Conservation (phyloP, 2,113 vertebrate species). For the Catharus minimus region DNA sequence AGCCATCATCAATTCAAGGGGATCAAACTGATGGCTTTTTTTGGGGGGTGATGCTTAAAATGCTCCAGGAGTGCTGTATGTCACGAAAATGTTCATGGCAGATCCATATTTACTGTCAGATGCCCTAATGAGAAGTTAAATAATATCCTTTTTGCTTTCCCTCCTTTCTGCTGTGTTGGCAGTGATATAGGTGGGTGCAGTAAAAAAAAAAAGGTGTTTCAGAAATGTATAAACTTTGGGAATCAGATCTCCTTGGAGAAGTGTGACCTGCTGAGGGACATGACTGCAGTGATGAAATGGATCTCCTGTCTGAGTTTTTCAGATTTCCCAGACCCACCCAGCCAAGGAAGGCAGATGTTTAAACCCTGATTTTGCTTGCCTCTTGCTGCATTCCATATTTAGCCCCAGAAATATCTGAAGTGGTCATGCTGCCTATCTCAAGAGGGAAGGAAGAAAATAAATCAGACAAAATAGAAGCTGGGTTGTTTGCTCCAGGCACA, state of each 20-base stretch:
- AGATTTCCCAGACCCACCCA: neutral
- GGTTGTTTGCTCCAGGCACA: neutral
- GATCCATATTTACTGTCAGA: neutral
- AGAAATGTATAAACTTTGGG: neutral
- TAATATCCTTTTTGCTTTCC: neutral
- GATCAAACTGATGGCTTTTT: constrained; percentile 11
- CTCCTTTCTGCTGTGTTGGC: neutral
- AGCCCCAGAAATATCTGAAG: constrained; percentile 18
- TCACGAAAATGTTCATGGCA: neutral
- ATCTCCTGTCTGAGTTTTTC: neutral
- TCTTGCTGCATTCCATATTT: neutral
- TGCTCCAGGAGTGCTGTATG: neutral
- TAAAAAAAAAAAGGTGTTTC: neutral
- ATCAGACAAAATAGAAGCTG: constrained; percentile 20
- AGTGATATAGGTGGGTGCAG: neutral
- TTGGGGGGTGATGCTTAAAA: neutral
- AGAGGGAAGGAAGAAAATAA: constrained; percentile 46
- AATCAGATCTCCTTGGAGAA: neutral
- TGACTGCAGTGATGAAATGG: neutral
- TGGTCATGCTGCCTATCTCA: constrained; percentile 16
- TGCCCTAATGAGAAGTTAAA: neutral
- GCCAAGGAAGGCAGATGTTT: neutral
- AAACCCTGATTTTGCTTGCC: neutral
- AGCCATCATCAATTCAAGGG: neutral
- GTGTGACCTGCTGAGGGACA: neutral